Conservation (phyloP, 2,888 invertebrate genomes). For the Fragum sueziense region DNA sequence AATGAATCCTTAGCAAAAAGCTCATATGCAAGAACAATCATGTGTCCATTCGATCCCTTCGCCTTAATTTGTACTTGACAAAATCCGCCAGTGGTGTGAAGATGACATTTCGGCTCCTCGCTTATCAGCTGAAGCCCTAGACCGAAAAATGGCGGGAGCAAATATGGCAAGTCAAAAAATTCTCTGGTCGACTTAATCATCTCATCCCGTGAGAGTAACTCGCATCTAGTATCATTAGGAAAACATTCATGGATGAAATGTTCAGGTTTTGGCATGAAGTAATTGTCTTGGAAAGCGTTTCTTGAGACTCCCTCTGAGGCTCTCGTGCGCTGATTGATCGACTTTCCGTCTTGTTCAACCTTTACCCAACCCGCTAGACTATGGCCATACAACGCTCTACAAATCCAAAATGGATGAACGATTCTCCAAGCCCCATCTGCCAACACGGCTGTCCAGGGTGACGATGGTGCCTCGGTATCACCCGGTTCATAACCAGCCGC, state of each 20-base stretch:
- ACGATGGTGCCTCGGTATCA: slow-evolving; percentile 20
- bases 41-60: slow-evolving; percentile 49
- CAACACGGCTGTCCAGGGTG: slow-evolving; percentile 53
- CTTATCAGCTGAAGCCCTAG: slow-evolving; percentile 42
- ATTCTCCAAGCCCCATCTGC: slow-evolving; percentile 55
- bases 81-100: slow-evolving; percentile 35
- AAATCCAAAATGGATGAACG: slow-evolving; percentile 59
- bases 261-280: slow-evolving; percentile 58
- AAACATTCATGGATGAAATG: slow-evolving; percentile 58
- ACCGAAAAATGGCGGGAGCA: slow-evolving; percentile 58
- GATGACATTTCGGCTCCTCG: slow-evolving; percentile 37
- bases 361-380: slow-evolving; percentile 59
- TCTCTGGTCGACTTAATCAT: slow-evolving; percentile 27
- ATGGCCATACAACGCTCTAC: slow-evolving; percentile 54
- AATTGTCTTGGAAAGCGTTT: slow-evolving; percentile 60
- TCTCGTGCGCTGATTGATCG: slow-evolving; percentile 23
- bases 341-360: slow-evolving; percentile 50
- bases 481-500: slow-evolving; percentile 56
- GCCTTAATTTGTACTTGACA: slow-evolving; percentile 50
- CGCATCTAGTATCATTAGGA: slow-evolving; percentile 54
- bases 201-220: slow-evolving; percentile 24
- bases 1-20: slow-evolving; percentile 47
- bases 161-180: slow-evolving; percentile 54
- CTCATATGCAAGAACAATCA: slow-evolving; percentile 54
- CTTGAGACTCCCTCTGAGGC: slow-evolving; percentile 37